These are phyloP conservation scores for Drosophila mulleri DNA, from an alignment of 2,888 invertebrate species.

Conservation along the genomic window DNA sequence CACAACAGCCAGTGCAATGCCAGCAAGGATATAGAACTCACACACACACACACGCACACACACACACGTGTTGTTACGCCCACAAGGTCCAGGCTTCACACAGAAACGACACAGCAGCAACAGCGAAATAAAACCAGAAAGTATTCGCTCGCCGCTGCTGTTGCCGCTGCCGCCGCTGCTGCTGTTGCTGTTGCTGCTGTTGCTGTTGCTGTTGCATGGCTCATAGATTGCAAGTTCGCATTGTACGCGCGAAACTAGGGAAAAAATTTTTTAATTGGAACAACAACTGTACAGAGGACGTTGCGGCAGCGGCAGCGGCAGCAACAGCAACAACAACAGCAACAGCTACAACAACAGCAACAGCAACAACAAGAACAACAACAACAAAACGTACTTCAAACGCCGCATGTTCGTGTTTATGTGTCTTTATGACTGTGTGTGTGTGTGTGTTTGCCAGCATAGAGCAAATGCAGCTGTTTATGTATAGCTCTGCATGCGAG, in stretches of 20 bases:
- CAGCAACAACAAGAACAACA: constrained; percentile 25
- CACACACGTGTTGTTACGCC: constrained; percentile 53
- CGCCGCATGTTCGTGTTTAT: constrained; percentile 53
- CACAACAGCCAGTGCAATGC: constrained; percentile 70
- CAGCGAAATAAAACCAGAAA: constrained; percentile 68
- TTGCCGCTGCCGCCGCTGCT: constrained; percentile 4
- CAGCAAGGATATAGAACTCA: constrained; percentile 67
- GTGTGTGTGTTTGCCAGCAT: constrained; percentile 28
- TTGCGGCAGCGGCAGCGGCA: constrained; percentile 36
- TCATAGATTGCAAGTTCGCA: constrained; percentile 75
- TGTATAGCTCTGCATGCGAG: not conserved
- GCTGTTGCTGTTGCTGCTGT: constrained; percentile 18
- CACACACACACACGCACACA: constrained; percentile 45
- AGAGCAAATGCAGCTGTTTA: constrained; percentile 64
- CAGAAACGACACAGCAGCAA: constrained; percentile 61
- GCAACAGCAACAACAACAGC: constrained; percentile 25
- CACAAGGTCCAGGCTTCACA: constrained; percentile 76
- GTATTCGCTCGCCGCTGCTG: constrained; percentile 41
- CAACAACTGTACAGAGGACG: constrained; percentile 81
- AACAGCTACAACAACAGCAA: constrained; percentile 35
- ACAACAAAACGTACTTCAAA: constrained; percentile 68
- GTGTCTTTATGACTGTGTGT: constrained; percentile 26
- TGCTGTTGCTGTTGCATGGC: constrained; percentile 43
- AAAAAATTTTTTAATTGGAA: constrained; percentile 82
- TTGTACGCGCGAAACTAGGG: constrained; percentile 82